Evolutionary conservation across 35 echinoderm and acorn worm species (phyloP).

Genomic region (Ophiothrix spiculata): DNA sequence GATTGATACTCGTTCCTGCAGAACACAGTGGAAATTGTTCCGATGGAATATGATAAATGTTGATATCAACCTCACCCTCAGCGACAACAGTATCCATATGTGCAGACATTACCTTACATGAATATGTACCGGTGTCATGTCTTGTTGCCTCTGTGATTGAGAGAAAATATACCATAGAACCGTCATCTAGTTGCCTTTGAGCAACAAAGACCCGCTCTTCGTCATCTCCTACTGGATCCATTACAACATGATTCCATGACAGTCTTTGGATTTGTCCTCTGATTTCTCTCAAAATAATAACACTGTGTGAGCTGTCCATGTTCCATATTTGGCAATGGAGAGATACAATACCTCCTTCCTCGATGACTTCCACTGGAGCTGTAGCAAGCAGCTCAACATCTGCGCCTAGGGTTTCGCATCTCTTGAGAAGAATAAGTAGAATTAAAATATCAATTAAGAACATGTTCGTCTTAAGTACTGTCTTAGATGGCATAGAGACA

Average conservation of each 20-base stretch:
- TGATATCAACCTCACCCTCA: neutral
- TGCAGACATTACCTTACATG: neutral
- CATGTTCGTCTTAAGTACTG: too few species aligned
- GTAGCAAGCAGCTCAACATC: neutral
- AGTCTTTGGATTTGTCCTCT: neutral
- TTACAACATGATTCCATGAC: neutral
- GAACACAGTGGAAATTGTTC: neutral
- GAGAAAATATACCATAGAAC: neutral
- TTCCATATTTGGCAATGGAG: constrained; percentile 3
- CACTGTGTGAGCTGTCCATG: neutral
- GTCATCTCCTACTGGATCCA: neutral
- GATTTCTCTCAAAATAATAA: neutral
- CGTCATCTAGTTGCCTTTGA: neutral
- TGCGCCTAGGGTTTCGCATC: neutral
- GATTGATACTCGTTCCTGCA: neutral
- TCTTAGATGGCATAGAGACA: too few species aligned
- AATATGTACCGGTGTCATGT: neutral
- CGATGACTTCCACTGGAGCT: neutral
- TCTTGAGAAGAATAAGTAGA: neutral
- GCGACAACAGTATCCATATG: neutral
- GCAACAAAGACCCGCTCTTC: neutral
- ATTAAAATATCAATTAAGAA: neutral
- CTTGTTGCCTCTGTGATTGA: neutral
- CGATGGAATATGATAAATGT: neutral
- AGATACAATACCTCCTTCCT: neutral